Percentiles rank a stretch among this genome's conserved stretches.
These are phyloP conservation scores for Chromis chromis DNA, from an alignment of 2,797 vertebrate species.

Conservation along the genomic window DNA sequence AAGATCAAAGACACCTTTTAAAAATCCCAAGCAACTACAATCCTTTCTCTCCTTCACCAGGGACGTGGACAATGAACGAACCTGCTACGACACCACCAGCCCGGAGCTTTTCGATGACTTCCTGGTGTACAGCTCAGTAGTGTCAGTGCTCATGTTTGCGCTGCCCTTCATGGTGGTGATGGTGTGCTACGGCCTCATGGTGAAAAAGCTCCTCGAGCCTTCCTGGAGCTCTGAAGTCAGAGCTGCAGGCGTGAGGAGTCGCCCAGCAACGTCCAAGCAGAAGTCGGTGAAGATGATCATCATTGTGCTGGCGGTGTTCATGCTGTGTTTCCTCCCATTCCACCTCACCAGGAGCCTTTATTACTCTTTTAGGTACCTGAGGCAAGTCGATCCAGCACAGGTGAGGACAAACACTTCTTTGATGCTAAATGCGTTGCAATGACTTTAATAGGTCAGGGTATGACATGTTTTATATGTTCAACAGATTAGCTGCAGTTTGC, in stretches of 20 bases:
- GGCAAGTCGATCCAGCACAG: slow-evolving; percentile 72
- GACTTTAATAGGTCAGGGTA: background rate
- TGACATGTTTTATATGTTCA: slow-evolving; percentile 25
- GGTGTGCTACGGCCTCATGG: slow-evolving; percentile 92
- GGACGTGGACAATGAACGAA: slow-evolving; percentile 55
- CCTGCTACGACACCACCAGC: slow-evolving; percentile 94
- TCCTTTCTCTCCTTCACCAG: slow-evolving; percentile 26
- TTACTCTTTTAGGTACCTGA: slow-evolving; percentile 91
- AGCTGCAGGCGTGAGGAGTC: slow-evolving; percentile 54
- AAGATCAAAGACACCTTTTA: background rate
- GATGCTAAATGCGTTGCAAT: background rate
- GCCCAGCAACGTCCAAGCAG: slow-evolving; percentile 85
- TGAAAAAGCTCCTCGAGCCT: slow-evolving; percentile 86
- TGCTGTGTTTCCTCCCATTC: slow-evolving; percentile 95
- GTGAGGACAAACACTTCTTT: slow-evolving; percentile 42
- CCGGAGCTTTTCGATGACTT: slow-evolving; percentile 90
- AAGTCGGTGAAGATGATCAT: slow-evolving; percentile 97
- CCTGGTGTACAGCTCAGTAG: slow-evolving; percentile 90
- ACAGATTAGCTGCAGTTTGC: slow-evolving; percentile 86
- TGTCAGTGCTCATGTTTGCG: slow-evolving; percentile 90
- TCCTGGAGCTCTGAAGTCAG: slow-evolving; percentile 54
- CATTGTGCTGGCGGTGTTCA: slow-evolving; percentile 90
- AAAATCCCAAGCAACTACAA: background rate
- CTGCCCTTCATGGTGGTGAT: slow-evolving; percentile 91
- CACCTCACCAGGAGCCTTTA: slow-evolving; percentile 94